These are phyloP conservation scores for Crypturellus undulatus DNA, from an alignment of 2,113 vertebrate genomes.

Conservation along the genomic window DNA sequence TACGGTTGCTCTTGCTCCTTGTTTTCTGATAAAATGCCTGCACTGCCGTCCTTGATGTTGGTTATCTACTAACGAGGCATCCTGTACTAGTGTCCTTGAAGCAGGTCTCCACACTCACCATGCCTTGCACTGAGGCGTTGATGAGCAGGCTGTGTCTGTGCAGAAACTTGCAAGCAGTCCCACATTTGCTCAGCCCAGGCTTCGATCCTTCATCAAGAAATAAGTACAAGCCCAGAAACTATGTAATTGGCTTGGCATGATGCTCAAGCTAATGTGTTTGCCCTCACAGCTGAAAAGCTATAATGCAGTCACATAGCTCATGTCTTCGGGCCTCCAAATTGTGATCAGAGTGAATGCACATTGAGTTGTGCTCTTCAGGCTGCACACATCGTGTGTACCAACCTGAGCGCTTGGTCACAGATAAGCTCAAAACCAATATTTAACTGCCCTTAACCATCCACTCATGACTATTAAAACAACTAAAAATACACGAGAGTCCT, in stretches of 20 bases:
- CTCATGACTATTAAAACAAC: neutral
- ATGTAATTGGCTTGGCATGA: neutral
- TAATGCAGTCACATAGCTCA: rapidly evolving
- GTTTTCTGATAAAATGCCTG: too few relatives aligned
- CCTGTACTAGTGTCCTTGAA: too few relatives aligned
- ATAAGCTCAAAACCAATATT: neutral
- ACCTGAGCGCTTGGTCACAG: neutral
- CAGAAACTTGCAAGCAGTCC: rapidly evolving
- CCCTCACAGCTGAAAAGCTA: rapidly evolving
- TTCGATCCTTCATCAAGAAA: neutral
- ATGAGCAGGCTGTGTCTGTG: neutral
- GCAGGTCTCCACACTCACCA: too few relatives aligned
- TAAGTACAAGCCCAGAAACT: neutral
- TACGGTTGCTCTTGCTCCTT: too few relatives aligned
- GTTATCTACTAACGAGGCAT: too few relatives aligned
- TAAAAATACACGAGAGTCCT: neutral
- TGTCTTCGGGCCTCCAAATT: neutral
- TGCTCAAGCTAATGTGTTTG: neutral
- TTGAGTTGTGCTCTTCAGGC: neutral
- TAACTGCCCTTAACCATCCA: neutral
- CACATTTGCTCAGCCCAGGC: neutral
- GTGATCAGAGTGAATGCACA: neutral
- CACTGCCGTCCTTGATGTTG: too few relatives aligned
- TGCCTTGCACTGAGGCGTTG: neutral
- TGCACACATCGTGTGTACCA: neutral